Conservation (phyloP, 2,888 invertebrate species). For the Acrobasis repandana region DNA sequence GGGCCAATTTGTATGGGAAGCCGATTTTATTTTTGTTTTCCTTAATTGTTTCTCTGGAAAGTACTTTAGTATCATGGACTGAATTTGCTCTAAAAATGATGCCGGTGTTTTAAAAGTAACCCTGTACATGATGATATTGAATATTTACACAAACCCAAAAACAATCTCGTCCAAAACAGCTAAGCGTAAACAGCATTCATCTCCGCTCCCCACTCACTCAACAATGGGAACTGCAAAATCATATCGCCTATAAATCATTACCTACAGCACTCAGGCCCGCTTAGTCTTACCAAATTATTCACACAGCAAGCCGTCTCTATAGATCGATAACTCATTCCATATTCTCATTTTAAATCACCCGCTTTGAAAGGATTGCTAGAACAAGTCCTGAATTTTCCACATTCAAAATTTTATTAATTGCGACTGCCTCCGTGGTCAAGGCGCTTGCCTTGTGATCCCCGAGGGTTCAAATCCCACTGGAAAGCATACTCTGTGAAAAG, state of each 20-base stretch:
- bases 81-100: too few species aligned
- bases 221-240: slow-evolving; percentile 23
- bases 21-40: too few species aligned
- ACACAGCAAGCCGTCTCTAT: slow-evolving; percentile 31
- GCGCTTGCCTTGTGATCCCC: too few species aligned
- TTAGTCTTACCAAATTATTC: slow-evolving; percentile 32
- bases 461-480: too few species aligned
- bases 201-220: background rate
- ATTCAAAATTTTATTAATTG: too few species aligned
- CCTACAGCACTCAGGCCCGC: slow-evolving; percentile 11
- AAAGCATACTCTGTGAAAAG: too few species aligned
- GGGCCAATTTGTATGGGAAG: too few species aligned
- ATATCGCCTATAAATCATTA: slow-evolving; percentile 23
- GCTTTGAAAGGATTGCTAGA: slow-evolving; percentile 18
- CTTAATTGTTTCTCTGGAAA: too few species aligned
- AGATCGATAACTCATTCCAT: slow-evolving; percentile 65
- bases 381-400: too few species aligned
- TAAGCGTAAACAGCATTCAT: slow-evolving; percentile 2
- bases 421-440: too few species aligned
- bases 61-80: too few species aligned
- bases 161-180: background rate
- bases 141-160: background rate
- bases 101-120: too few species aligned
- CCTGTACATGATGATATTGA: background rate
- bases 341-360: slow-evolving; percentile 64